Evolutionary conservation across 2,888 invertebrate species (phyloP), one percentile per base, ranked within the genome.

Genomic region (Papilio elwesi): DNA sequence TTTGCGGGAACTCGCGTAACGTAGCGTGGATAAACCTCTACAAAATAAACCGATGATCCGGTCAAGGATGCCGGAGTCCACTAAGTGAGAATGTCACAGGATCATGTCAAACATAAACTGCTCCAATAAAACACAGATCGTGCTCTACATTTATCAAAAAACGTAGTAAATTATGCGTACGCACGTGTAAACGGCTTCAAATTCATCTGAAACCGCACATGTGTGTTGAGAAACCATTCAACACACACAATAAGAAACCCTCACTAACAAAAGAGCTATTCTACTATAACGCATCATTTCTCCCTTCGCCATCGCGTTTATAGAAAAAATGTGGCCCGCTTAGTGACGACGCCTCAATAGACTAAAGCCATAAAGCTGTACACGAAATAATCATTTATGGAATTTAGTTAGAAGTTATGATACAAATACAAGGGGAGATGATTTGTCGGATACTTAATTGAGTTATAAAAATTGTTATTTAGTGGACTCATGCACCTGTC

Each of bases 171-270:
- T 43, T 36, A 55, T 49, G 43, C 11, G 51, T 64, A 43, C 13
- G 47, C 64, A 64, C 66, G 66, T 55, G 62, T 26, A 52, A 51
- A 51, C 68, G 15, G 10, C 59, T 69, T 69, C 65, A 65, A 69
- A 69, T 59, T 47, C 12, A 69, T 57, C 57, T 52, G 10, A 7
- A 36, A 47, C 65, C 65, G 57, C 65, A 26, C 73, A 73, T 65
- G 59, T 71, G 69, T 69, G 65, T 68, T 36, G n/a, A 52, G 65
- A 47, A 66, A 68, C 72, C 64, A 55, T 73, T 68, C 57, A 73
- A 69, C 36, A 26, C 11, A n/a, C 51, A 73, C 62, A 73, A 73
- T 73, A 69, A 47, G 9, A 57, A 51, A 47, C 43, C 16, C 38
- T 38, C 65, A 64, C 69, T 47, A 47, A 57, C 43, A 67, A 71